Conservation (phyloP, 2,113 vertebrate genomes). For the Paramisgurnus dabryanus region DNA sequence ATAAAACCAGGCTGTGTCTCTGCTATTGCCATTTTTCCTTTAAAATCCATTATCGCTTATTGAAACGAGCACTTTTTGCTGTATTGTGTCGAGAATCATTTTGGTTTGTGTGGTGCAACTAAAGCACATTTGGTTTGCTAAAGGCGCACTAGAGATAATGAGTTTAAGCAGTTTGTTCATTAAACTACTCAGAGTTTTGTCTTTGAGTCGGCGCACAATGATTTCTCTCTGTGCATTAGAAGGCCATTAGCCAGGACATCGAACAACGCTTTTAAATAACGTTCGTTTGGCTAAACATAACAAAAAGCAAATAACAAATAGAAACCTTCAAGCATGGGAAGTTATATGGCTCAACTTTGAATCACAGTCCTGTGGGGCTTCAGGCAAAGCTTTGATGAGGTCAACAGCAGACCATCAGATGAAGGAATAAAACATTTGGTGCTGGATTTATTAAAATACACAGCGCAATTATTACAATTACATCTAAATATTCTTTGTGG, state of each 20-base stretch:
- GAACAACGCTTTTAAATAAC: conserved; percentile 33
- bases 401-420: conserved; percentile 24
- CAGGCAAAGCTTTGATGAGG: conserved; percentile 39
- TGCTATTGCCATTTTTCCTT: too few relatives aligned
- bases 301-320: conserved; percentile 48
- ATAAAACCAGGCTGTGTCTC: not conserved
- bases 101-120: not conserved
- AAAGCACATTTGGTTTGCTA: not conserved
- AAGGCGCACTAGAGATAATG: conserved; percentile 4
- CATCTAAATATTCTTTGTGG: not conserved
- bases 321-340: conserved; percentile 60
- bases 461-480: conserved; percentile 11
- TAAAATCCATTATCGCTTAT: not conserved
- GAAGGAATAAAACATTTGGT: conserved; percentile 35
- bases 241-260: conserved; percentile 14
- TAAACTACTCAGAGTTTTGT: conserved; percentile 25
- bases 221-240: conserved; percentile 14
- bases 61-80: not conserved
- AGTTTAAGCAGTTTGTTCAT: conserved; percentile 29
- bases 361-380: conserved; percentile 40
- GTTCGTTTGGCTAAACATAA: not conserved
- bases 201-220: conserved; percentile 1
- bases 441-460: not conserved
- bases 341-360: conserved; percentile 50
- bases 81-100: conserved; percentile 7